Evolutionary conservation across 2,888 invertebrate genomes (phyloP), one percentile per base, ranked within the genome.

Genomic region (Cephus rjabovi): DNA sequence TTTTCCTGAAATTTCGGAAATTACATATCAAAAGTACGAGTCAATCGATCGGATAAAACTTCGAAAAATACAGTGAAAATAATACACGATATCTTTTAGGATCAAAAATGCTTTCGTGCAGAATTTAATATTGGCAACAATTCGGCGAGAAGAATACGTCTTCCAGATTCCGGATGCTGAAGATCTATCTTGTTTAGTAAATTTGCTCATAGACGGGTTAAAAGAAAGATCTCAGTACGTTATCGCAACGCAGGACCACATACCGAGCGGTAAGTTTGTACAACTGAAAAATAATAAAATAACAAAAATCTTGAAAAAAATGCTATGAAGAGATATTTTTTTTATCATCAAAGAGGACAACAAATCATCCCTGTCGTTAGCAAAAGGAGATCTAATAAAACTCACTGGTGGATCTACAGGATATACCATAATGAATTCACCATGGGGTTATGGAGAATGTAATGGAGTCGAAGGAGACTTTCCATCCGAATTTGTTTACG

Each of bases 91-190:
- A 56, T 69, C n/a, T 79, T 77, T 56, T 84, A 93, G 93, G 83
- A 92, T 93, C 77, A 92, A 92, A 79, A 92, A 93, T 85, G 91
- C 92, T 82, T 92, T 93, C 81, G 87, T 95, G 9, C 95, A 96
- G 80, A 94, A 93, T 87, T 92, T 98, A 84, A 95, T 95, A 34
- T 93, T 98, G 73, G 94, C 94, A 77, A 98, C 98, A 0, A 95
- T 98, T 73, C 95, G 96, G 84, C 96, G 96, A 83, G 98, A 98
- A 90, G 97, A 98, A 91, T 98, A 97, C 91, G 95, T 96, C 4
- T 98, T 99, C 91, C 96, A 97, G 89, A 97, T 97, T 84, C 95
- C 96, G 3, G 97, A 98, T 88, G 96, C 98, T 0, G 95, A 96
- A 86, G 97, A 97, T 92, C 95, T 98, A 87, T 94, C 95, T 81